These are phyloP conservation scores for Antheraea mylitta DNA, from an alignment of 1,140 invertebrate species.

Conservation along the genomic window DNA sequence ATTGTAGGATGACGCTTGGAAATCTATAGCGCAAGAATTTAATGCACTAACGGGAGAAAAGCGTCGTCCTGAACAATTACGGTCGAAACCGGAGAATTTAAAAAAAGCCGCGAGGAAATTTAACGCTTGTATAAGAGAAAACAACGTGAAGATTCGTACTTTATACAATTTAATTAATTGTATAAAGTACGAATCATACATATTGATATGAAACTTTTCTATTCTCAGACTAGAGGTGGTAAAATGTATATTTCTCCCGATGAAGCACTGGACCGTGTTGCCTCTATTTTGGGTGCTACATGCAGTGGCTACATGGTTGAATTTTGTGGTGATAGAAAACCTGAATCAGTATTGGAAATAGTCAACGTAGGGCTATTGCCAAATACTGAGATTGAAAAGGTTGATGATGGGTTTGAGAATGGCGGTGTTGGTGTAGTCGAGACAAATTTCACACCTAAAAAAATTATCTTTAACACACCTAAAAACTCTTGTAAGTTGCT, in stretches of 20 bases:
- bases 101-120: slow-evolving; percentile 11
- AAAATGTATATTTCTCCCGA: slow-evolving; percentile 17
- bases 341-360: background rate
- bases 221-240: slow-evolving; percentile 17
- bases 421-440: background rate
- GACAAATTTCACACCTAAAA: slow-evolving; percentile 2
- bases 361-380: background rate
- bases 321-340: slow-evolving; percentile 14
- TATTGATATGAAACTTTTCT: slow-evolving; percentile 1
- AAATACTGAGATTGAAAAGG: background rate
- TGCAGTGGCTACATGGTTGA: slow-evolving; percentile 8
- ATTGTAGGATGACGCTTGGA: slow-evolving; percentile 10
- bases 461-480: slow-evolving; percentile 11
- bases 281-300: slow-evolving; percentile 18
- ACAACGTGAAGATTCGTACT: slow-evolving; percentile 6
- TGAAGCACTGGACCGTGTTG: slow-evolving; percentile 19
- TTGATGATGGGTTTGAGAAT: background rate
- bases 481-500: slow-evolving; percentile 14
- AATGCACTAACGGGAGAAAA: slow-evolving; percentile 7
- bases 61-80: slow-evolving; percentile 4
- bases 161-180: slow-evolving; percentile 4
- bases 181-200: background rate
- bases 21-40: background rate
- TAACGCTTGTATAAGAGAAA: slow-evolving; percentile 4
- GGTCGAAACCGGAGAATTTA: slow-evolving; percentile 15